Percentiles rank a stretch among this genome's conserved stretches.
Evolutionary conservation across 2,797 vertebrate species (phyloP).

Genomic region (Rhynchonycteris naso): DNA sequence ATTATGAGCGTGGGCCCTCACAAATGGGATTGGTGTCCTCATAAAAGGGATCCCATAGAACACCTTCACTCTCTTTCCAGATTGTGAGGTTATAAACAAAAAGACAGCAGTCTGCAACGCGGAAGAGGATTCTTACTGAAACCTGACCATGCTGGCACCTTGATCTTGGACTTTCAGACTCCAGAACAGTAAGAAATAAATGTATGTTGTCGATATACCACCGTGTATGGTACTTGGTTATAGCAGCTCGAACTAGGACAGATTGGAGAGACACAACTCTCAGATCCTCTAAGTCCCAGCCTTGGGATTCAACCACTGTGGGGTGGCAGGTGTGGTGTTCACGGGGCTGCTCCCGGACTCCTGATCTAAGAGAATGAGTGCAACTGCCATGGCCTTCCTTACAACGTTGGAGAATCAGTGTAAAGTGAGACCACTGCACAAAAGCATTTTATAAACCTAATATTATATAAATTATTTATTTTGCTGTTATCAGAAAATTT

Average conservation of each 20-base stretch:
- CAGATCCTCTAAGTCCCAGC: not conserved
- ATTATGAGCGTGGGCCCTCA: not conserved
- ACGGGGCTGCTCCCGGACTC: rapidly evolving
- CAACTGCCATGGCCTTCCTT: not conserved
- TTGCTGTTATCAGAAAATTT: not conserved
- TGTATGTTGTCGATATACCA: too few species aligned
- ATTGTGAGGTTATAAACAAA: not conserved
- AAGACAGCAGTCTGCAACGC: not conserved
- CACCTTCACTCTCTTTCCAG: not conserved
- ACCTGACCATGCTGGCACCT: rapidly evolving
- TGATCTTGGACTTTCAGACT: not conserved
- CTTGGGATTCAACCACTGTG: not conserved
- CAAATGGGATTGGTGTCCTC: not conserved
- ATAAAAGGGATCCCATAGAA: not conserved
- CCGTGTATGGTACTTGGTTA: not conserved
- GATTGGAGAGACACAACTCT: not conserved
- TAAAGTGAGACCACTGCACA: not conserved
- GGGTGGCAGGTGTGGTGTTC: rapidly evolving
- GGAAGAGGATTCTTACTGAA: not conserved
- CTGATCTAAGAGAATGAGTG: not conserved
- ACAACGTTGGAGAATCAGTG: too few species aligned
- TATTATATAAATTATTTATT: not conserved
- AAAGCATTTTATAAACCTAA: not conserved
- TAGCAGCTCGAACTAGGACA: too few species aligned
- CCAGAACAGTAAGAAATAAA: not conserved